These are phyloP conservation scores for Tiliqua scincoides DNA, from an alignment of 2,113 vertebrate genomes.

Conservation along the genomic window DNA sequence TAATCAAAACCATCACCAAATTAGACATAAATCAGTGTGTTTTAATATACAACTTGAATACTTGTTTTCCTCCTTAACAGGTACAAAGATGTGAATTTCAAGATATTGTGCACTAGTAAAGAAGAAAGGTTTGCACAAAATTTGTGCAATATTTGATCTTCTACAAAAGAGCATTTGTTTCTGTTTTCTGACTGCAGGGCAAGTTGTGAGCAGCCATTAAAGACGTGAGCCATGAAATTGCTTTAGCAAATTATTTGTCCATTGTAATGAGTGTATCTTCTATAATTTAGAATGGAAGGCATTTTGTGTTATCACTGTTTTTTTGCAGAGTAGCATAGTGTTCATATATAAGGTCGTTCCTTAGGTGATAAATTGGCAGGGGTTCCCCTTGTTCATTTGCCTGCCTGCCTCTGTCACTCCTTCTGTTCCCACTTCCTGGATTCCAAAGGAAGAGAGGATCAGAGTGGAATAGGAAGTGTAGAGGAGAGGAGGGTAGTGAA, in stretches of 20 bases:
- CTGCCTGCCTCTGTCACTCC: too few species aligned
- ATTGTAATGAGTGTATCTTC: constrained; percentile 9
- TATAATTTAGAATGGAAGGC: background rate
- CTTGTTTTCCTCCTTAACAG: background rate
- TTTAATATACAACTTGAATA: background rate
- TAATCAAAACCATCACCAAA: background rate
- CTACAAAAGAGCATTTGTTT: too few species aligned
- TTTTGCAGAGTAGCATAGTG: background rate
- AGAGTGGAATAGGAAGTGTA: too few species aligned
- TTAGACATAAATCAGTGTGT: background rate
- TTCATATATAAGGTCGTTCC: background rate
- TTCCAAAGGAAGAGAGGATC: too few species aligned
- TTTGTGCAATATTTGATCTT: background rate
- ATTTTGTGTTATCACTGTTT: constrained; percentile 3
- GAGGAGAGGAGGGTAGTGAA: too few species aligned
- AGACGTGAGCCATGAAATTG: background rate
- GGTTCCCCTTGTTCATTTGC: too few species aligned
- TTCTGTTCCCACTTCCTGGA: too few species aligned
- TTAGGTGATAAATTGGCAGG: too few species aligned
- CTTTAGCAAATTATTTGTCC: constrained; percentile 19
- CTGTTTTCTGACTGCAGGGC: background rate
- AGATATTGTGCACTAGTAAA: background rate
- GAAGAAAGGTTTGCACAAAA: background rate
- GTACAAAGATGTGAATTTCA: background rate
- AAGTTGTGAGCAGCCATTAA: background rate